A percentile compares a stretch with the other conserved stretches of the same genome.
Conservation (phyloP, 2,797 vertebrate genomes). For the Takifugu rubripes region DNA sequence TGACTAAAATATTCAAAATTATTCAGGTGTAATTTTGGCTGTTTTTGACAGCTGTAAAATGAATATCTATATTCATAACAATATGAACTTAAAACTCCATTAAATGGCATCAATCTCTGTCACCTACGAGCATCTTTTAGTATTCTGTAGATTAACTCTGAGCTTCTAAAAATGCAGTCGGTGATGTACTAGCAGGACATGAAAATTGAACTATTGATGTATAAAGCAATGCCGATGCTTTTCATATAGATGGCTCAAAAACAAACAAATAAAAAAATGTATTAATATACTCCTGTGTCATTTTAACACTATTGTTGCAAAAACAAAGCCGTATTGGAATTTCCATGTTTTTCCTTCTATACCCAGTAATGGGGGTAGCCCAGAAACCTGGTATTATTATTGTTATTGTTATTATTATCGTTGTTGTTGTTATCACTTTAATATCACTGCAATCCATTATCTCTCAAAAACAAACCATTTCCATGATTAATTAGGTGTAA, state of each 20-base stretch:
- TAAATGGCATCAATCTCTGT: conserved; percentile 29
- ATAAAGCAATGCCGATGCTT: conserved; percentile 35
- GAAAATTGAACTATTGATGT: conserved; percentile 14
- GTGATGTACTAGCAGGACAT: conserved; percentile 15
- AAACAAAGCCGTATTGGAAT: neutral
- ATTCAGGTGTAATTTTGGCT: conserved; percentile 38
- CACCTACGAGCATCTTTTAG: conserved; percentile 5
- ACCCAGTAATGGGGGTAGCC: too few species aligned
- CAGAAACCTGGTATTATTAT: too few species aligned
- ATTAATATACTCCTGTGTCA: neutral
- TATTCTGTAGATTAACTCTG: too few species aligned
- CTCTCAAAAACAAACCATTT: neutral
- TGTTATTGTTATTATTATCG: too few species aligned
- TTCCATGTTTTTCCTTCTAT: too few species aligned
- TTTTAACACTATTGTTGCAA: neutral
- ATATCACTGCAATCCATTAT: neutral
- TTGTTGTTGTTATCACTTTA: neutral
- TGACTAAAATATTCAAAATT: conserved; percentile 53
- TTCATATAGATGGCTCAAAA: conserved; percentile 75
- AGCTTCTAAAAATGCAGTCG: conserved; percentile 24
- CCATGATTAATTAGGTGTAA: too few species aligned
- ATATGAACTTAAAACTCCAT: conserved; percentile 15
- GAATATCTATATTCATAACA: conserved; percentile 20
- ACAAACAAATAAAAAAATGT: conserved; percentile 44
- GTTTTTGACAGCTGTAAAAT: conserved; percentile 36